phyloP scores from a whole-genome alignment of 1,140 invertebrate genomes.

The Hirudo medicinalis region DNA sequence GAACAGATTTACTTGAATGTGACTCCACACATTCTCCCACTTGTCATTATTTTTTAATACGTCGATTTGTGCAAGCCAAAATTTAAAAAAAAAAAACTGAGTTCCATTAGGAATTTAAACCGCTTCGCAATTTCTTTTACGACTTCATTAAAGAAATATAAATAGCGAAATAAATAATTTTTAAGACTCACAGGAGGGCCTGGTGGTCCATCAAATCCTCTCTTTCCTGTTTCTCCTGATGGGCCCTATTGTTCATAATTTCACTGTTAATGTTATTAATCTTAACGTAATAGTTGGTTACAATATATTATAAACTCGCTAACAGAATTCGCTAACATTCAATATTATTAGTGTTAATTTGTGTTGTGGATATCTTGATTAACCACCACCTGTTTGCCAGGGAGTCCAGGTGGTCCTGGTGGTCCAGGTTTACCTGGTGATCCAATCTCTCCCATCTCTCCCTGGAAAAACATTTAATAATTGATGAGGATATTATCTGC shows the following conservation, averaged over 20 bases:
- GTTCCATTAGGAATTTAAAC: too few relatives aligned
- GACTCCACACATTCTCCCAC: too few relatives aligned
- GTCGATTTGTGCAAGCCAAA: neutral
- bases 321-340: neutral
- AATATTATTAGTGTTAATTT: neutral
- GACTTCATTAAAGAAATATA: neutral
- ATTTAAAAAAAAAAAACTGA: neutral
- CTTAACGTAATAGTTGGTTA: neutral
- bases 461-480: neutral
- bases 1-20: too few relatives aligned
- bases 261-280: neutral
- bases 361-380: neutral
- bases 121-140: too few relatives aligned
- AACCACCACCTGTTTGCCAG: neutral
- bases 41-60: neutral
- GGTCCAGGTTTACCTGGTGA: constrained; percentile 13
- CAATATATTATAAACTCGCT: neutral
- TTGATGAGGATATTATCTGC: too few relatives aligned
- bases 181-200: neutral
- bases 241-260: neutral
- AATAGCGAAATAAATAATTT: neutral
- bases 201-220: constrained; percentile 14
- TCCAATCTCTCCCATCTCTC: constrained; percentile 13
- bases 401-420: neutral
- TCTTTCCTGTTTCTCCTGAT: constrained; percentile 13